A percentile compares a stretch with the other conserved stretches of the same genome.
phyloP scores from a whole-genome alignment of 1,140 invertebrate genomes.

The Drosophila trapezifrons region DNA sequence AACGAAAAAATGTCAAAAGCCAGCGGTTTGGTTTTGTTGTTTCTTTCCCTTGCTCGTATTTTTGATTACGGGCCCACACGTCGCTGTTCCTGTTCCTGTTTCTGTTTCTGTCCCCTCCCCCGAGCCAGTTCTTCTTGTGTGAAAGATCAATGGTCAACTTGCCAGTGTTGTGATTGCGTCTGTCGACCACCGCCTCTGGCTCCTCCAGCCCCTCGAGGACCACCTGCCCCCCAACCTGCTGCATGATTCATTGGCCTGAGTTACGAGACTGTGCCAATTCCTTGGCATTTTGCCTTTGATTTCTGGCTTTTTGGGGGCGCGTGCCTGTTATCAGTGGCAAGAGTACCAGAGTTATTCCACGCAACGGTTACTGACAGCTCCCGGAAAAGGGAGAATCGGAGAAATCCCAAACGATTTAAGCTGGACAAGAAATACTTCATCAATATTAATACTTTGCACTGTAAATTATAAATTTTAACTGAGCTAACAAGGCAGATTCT shows the following conservation, averaged over 20 bases:
- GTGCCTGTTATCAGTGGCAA: conserved; percentile 73
- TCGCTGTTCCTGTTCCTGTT: conserved; percentile 48
- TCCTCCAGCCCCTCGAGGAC: neutral
- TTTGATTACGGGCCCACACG: conserved; percentile 74
- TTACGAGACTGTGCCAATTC: conserved; percentile 77
- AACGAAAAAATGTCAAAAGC: conserved; percentile 75
- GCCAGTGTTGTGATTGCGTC: conserved; percentile 69
- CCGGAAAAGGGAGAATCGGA: conserved; percentile 16
- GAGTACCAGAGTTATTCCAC: conserved; percentile 28
- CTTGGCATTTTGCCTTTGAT: conserved; percentile 61
- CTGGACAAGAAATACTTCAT: conserved; percentile 3
- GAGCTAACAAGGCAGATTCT: too few relatives aligned
- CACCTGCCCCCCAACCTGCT: conserved; percentile 36
- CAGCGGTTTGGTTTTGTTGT: conserved; percentile 46
- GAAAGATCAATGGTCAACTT: conserved; percentile 78
- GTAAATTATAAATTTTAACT: neutral
- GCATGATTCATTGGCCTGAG: conserved; percentile 75
- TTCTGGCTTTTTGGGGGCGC: conserved; percentile 37
- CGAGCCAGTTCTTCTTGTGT: conserved; percentile 44
- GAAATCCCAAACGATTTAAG: conserved; percentile 23
- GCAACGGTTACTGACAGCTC: conserved; percentile 73
- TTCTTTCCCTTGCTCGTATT: conserved; percentile 33
- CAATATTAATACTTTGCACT: conserved; percentile 15
- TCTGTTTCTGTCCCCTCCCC: neutral
- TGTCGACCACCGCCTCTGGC: conserved; percentile 28